Conservation (phyloP, 2,797 vertebrate genomes). For the Bovichtus variegatus region DNA sequence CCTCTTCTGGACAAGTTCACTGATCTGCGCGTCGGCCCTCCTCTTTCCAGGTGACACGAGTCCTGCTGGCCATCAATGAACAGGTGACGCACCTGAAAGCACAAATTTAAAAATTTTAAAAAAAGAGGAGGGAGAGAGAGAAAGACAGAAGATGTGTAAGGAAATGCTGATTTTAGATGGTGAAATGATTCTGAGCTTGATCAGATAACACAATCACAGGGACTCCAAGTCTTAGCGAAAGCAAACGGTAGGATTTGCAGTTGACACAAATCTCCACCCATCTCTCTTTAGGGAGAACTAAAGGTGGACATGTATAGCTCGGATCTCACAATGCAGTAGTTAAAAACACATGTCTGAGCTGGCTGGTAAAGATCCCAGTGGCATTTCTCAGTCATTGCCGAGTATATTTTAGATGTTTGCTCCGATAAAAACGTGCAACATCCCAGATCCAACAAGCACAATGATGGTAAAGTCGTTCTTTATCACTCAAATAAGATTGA, state of each 20-base stretch:
- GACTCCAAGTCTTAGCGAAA: neutral
- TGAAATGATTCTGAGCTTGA: neutral
- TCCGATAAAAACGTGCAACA: neutral
- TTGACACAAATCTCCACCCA: neutral
- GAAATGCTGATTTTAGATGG: neutral
- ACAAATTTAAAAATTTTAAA: too few relatives aligned
- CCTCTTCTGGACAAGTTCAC: conserved; percentile 88
- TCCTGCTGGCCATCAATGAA: conserved; percentile 89
- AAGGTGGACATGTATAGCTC: too few relatives aligned
- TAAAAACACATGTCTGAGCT: neutral
- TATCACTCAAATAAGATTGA: neutral
- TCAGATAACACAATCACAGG: neutral
- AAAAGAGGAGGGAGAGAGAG: neutral
- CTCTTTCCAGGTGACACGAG: conserved; percentile 76
- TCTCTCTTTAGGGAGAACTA: neutral
- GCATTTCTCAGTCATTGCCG: neutral
- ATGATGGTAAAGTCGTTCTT: neutral
- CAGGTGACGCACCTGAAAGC: conserved; percentile 90
- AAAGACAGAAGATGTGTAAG: neutral
- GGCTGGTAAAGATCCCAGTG: neutral
- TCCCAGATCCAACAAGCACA: neutral
- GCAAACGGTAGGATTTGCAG: neutral
- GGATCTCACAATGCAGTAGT: too few relatives aligned
- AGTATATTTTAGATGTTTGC: neutral
- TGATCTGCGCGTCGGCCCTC: conserved; percentile 84